Evolutionary conservation across 2,113 vertebrate genomes (phyloP), one percentile per base, ranked within the genome.

Genomic region (Electrona antarctica): DNA sequence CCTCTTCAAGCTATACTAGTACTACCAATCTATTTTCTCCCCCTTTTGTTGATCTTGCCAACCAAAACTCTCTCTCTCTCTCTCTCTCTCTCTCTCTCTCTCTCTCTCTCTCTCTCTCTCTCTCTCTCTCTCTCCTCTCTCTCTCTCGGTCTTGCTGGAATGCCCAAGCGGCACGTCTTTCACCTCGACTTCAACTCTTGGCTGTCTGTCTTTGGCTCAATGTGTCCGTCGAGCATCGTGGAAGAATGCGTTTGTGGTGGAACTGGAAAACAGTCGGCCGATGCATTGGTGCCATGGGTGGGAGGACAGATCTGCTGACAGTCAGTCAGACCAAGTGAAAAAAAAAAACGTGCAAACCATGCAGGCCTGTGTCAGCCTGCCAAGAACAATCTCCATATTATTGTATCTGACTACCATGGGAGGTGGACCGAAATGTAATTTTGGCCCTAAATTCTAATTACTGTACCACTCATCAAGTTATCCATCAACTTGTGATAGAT

Each of bases 231-330:
- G 28, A 64, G 60, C 74, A 59, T 11, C 67, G 79, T 67, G 61
- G 52, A 86, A 78, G 77, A 80, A 85, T 74, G 67, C 60, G 51
- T 79, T 72, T n/a, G n/a, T n/a, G n/a, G 69, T 48, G 12, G 79
- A n/a, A n/a, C n/a, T 71, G 72, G 67, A 81, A 21, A 21, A 63
- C 78, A 82, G 80, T 90, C 79, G 71, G 72, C 67, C 50, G 78
- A 83, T 85, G 68, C 63, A 86, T 73, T 75, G 83, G 84, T 77
- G 21, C 21, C 21, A 21, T 21, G 21, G 76, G 89, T 84, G 78
- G 87, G 87, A 78, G 85, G 83, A 85, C 84, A 84, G 85, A 86
- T 87, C 76, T 79, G 84, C 88, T 88, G 88, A 91, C 78, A 67
- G 64, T 73, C 80, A 64, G 72, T 90, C 85, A 56, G 68, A 78